A percentile compares a stretch with the other conserved stretches of the same genome.
These are phyloP conservation scores for Zaprionus bogoriensis DNA, from an alignment of 2,888 invertebrate species.

Conservation along the genomic window DNA sequence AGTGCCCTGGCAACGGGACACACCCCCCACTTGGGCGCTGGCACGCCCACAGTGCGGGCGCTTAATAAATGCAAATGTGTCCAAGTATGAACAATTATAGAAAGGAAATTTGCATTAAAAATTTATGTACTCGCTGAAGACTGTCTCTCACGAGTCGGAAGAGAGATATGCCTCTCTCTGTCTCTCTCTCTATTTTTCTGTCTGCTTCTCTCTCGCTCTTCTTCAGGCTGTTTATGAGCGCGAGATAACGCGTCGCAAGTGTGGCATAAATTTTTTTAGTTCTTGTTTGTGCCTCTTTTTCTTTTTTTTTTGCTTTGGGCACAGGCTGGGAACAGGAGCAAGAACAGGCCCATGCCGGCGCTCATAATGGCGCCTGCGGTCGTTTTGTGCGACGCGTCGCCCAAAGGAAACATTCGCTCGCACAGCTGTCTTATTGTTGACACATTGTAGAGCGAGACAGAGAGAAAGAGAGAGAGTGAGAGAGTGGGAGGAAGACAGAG, in stretches of 20 bases:
- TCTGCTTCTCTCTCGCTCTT: not conserved
- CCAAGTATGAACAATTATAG: constrained; percentile 76
- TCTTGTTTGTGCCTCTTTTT: not conserved
- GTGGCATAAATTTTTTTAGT: constrained; percentile 57
- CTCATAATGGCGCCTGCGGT: constrained; percentile 69
- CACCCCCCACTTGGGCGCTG: not conserved
- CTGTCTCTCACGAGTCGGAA: not conserved
- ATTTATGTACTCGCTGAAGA: constrained; percentile 65
- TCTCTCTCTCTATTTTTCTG: not conserved
- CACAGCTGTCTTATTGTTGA: constrained; percentile 58
- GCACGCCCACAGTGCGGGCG: constrained; percentile 21
- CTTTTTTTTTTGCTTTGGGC: not conserved
- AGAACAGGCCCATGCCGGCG: too few relatives aligned
- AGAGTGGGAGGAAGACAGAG: not conserved
- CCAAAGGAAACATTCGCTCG: constrained; percentile 66
- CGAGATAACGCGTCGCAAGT: constrained; percentile 50
- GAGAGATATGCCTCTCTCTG: constrained; percentile 2
- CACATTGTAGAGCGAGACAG: constrained; percentile 17
- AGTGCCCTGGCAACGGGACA: constrained; percentile 46
- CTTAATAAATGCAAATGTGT: constrained; percentile 75
- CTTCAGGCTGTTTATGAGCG: not conserved
- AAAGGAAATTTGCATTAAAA: constrained; percentile 76
- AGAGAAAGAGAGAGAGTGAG: not conserved
- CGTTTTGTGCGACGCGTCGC: constrained; percentile 44
- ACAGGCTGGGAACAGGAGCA: too few relatives aligned